These are phyloP conservation scores for Oreotrochilus melanogaster DNA, from an alignment of 2,113 vertebrate genomes.

Conservation along the genomic window DNA sequence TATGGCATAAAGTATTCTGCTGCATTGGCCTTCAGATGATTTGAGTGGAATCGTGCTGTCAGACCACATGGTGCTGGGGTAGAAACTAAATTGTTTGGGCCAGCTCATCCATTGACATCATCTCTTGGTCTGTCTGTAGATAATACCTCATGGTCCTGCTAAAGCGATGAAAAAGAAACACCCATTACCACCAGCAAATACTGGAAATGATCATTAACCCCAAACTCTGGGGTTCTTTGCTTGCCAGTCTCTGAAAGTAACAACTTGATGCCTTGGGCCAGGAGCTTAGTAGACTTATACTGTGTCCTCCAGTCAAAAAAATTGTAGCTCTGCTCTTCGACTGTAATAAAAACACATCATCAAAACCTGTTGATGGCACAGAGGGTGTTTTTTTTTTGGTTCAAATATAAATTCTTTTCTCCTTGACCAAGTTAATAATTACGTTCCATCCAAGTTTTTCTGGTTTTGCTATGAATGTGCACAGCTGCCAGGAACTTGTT, in stretches of 20 bases:
- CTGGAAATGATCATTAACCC: neutral
- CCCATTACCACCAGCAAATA: constrained; percentile 48
- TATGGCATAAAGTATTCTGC: constrained; percentile 65
- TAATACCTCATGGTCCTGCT: constrained; percentile 40
- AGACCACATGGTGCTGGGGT: constrained; percentile 54
- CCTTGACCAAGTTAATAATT: constrained; percentile 38
- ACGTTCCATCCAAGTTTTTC: neutral
- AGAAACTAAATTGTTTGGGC: constrained; percentile 52
- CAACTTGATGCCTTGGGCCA: constrained; percentile 63
- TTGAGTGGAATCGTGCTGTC: constrained; percentile 53
- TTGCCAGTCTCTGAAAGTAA: constrained; percentile 38
- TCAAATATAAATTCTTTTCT: constrained; percentile 2
- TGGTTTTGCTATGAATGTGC: neutral
- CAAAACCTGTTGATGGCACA: constrained; percentile 66
- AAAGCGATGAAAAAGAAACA: constrained; percentile 31
- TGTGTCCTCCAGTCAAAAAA: constrained; percentile 66
- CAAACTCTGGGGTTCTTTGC: neutral
- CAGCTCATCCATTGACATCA: constrained; percentile 54
- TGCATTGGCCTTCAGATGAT: constrained; percentile 47
- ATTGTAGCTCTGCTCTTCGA: constrained; percentile 69
- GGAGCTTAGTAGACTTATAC: constrained; percentile 68
- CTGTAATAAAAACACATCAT: constrained; percentile 70
- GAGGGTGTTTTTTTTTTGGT: constrained; percentile 42
- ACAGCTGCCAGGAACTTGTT: constrained; percentile 36
- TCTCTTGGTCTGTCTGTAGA: neutral